Percentiles rank a stretch among this genome's conserved stretches.
phyloP scores from a whole-genome alignment of 1,140 invertebrate genomes.

The Brachionus paranguensis region DNA sequence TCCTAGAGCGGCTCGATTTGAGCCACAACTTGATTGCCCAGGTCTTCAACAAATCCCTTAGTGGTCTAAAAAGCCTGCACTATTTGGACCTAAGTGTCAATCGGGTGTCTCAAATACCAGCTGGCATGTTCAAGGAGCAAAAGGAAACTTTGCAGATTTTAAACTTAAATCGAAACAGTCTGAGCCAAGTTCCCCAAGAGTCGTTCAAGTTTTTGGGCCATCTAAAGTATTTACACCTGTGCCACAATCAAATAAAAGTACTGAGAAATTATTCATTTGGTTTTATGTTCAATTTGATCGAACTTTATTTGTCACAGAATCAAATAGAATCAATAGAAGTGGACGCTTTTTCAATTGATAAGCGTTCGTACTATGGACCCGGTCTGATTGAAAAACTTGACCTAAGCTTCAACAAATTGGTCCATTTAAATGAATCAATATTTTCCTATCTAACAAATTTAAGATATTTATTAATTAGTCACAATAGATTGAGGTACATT shows the following conservation, averaged over 20 bases:
- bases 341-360: constrained; percentile 17
- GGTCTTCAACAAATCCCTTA: background rate
- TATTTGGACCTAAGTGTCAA: constrained; percentile 1
- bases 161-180: constrained; percentile 13
- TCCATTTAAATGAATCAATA: background rate
- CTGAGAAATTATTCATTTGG: constrained; percentile 34
- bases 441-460: constrained; percentile 35
- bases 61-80: background rate
- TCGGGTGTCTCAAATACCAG: background rate
- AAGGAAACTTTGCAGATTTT: background rate
- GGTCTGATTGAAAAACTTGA: constrained; percentile 36
- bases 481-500: background rate
- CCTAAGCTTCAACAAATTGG: constrained; percentile 10
- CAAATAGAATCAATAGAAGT: constrained; percentile 13
- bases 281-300: constrained; percentile 31
- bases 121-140: background rate
- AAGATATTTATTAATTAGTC: constrained; percentile 23
- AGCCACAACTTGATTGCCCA: background rate
- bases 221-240: background rate
- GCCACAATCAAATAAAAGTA: constrained; percentile 6
- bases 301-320: constrained; percentile 16
- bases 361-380: constrained; percentile 2
- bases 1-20: background rate
- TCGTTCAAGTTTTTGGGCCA: background rate
- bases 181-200: background rate